These are phyloP conservation scores for Drosophila greeni DNA, from an alignment of 2,888 invertebrate species.

Conservation along the genomic window DNA sequence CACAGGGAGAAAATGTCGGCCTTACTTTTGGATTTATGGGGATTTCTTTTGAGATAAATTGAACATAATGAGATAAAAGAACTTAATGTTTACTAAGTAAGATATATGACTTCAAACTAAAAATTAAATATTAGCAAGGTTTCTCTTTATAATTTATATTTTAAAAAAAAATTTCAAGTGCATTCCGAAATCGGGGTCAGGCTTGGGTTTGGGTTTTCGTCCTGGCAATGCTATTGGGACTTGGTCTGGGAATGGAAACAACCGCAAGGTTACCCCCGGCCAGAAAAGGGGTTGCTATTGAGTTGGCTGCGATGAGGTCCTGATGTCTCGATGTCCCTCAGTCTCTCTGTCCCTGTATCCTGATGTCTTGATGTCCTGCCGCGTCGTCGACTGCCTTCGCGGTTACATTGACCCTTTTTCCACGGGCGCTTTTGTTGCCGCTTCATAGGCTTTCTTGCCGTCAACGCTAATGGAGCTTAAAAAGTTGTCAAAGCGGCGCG, in stretches of 20 bases:
- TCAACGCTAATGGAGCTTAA: conserved; percentile 71
- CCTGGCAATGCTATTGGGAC: conserved; percentile 27
- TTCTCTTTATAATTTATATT: too few relatives aligned
- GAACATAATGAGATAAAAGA: not conserved
- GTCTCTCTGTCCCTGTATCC: conserved; percentile 25
- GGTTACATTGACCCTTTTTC: conserved; percentile 69
- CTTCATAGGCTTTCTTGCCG: conserved; percentile 62
- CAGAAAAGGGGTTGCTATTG: conserved; percentile 29
- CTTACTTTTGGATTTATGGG: not conserved
- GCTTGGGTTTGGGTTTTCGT: conserved; percentile 9
- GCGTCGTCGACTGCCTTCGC: conserved; percentile 60
- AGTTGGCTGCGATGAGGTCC: conserved; percentile 16
- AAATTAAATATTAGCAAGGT: not conserved
- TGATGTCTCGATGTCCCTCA: conserved; percentile 6
- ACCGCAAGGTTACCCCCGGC: conserved; percentile 52
- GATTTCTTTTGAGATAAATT: not conserved
- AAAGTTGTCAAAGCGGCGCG: conserved; percentile 70
- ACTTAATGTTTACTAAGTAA: not conserved
- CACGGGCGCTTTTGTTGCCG: conserved; percentile 40
- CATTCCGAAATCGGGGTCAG: conserved; percentile 12
- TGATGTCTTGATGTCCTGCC: conserved; percentile 59
- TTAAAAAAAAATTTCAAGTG: not conserved
- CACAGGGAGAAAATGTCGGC: conserved; percentile 4
- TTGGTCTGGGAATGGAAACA: conserved; percentile 21
- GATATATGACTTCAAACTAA: too few relatives aligned